Evolutionary conservation across 2,888 invertebrate species (phyloP), one percentile per base, ranked within the genome.

Genomic region (Tromatobia lineatoria): DNA sequence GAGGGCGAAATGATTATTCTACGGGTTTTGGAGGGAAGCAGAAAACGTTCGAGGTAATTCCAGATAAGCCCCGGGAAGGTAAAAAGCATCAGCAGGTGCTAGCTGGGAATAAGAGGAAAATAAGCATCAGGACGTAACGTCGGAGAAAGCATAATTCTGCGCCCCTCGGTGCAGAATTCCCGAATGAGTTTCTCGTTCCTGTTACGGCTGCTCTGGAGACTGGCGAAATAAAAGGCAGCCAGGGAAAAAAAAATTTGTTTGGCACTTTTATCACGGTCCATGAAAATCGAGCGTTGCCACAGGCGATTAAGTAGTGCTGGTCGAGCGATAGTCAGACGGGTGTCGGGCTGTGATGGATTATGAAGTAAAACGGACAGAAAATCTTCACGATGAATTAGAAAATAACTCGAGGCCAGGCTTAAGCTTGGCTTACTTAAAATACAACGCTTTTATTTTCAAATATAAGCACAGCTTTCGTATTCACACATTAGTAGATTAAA

Each of bases 31-130:
- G n/a, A 38, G 38, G 25, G 23, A 29, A 52, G 57, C 15, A 45
- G 38, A 54, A 38, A 70, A 20, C 18, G 47, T 7, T 45, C 64
- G 25, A 38, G 47, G 54, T 71, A 71, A 70, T 75, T 83, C 66
- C 57, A 57, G 70, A 75, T 75, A 75, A 70, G 70, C 61, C 50
- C 4, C 61, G 61, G 69, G 38, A 57, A 70, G 82, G 47, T 75
- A 70, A 78, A 79, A 79, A 75, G 74, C 54, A 79, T 78, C 79
- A 61, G 15, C 59, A 25, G 70, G 70, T 67, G 69, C 29, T n/a
- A 20, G 75, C 45, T 57, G 64, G 64, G 64, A 74, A 70, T 76
- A 66, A 75, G 67, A 75, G 42, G 59, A 64, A 69, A 74, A 78
- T 78, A 74, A 82, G 61, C 69, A 74, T 66, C 64, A 59, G 61